A percentile compares a stretch with the other conserved stretches of the same genome.
These are phyloP conservation scores for Rhombomys opimus DNA, from an alignment of 2,113 vertebrate species.

Conservation along the genomic window DNA sequence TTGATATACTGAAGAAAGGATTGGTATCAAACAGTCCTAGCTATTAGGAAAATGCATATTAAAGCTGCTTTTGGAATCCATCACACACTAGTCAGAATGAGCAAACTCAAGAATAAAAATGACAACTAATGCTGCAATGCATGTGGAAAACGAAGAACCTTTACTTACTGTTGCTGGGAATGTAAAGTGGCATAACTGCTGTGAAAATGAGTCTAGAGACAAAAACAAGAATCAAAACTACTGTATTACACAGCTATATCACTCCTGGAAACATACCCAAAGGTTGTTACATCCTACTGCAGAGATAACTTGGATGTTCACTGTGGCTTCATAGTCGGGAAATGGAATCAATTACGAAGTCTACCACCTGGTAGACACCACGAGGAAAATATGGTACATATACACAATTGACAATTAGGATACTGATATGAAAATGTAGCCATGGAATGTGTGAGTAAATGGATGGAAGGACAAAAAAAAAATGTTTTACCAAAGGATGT, in stretches of 20 bases:
- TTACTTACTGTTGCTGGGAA: not conserved
- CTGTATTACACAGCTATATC: not conserved
- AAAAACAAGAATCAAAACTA: not conserved
- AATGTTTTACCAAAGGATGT: not conserved
- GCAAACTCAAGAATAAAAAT: not conserved
- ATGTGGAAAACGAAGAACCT: not conserved
- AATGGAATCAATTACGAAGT: not conserved
- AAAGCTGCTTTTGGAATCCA: not conserved
- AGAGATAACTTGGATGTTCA: not conserved
- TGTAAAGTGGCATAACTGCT: not conserved
- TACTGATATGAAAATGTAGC: not conserved
- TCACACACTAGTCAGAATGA: not conserved
- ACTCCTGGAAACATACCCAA: not conserved
- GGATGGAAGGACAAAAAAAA: not conserved
- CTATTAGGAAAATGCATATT: not conserved
- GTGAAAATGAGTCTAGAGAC: not conserved
- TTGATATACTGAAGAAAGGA: not conserved
- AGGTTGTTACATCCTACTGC: not conserved
- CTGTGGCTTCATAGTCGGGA: not conserved
- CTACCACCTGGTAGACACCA: not conserved
- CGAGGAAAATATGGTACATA: not conserved
- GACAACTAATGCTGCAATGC: not conserved
- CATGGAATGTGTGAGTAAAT: not conserved
- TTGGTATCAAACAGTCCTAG: not conserved
- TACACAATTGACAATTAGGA: not conserved